Conservation (phyloP, 2,888 invertebrate genomes). For the Tetanocera ferruginea region DNA sequence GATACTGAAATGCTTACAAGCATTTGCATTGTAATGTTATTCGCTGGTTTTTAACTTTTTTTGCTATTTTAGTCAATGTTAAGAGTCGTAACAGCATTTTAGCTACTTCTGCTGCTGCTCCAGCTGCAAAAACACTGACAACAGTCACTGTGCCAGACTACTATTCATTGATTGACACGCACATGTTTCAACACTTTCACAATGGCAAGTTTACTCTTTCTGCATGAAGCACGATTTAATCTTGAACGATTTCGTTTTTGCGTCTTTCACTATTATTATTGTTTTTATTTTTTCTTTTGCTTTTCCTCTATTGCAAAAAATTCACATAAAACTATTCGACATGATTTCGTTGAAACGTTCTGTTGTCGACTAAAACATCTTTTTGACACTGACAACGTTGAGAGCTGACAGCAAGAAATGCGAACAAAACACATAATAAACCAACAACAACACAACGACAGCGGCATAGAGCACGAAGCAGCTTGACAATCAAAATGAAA, state of each 20-base stretch:
- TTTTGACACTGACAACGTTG: conserved; percentile 70
- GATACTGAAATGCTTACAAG: conserved; percentile 44
- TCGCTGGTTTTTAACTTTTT: conserved; percentile 3
- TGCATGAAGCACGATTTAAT: conserved; percentile 40
- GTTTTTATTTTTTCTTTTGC: conserved; percentile 23
- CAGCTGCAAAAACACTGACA: background rate
- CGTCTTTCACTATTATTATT: conserved; percentile 11
- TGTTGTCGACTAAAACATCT: conserved; percentile 70
- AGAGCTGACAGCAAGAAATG: conserved; percentile 60
- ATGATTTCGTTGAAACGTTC: conserved; percentile 68
- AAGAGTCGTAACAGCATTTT: conserved; percentile 36
- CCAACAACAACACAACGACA: conserved; percentile 39
- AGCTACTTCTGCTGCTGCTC: conserved; percentile 38
- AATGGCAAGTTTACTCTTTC: conserved; percentile 23
- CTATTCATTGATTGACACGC: conserved; percentile 14
- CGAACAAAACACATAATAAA: conserved; percentile 38
- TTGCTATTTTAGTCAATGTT: conserved; percentile 18
- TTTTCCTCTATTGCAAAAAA: conserved; percentile 26
- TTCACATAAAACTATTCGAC: conserved; percentile 56
- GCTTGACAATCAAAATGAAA: conserved; percentile 45
- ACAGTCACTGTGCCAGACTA: background rate
- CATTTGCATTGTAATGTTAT: conserved; percentile 12
- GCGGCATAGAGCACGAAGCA: conserved; percentile 22
- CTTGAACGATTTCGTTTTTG: background rate
- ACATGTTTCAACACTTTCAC: conserved; percentile 18